Conservation (phyloP, 2,888 invertebrate genomes). For the Anoplius nigerrimus region DNA sequence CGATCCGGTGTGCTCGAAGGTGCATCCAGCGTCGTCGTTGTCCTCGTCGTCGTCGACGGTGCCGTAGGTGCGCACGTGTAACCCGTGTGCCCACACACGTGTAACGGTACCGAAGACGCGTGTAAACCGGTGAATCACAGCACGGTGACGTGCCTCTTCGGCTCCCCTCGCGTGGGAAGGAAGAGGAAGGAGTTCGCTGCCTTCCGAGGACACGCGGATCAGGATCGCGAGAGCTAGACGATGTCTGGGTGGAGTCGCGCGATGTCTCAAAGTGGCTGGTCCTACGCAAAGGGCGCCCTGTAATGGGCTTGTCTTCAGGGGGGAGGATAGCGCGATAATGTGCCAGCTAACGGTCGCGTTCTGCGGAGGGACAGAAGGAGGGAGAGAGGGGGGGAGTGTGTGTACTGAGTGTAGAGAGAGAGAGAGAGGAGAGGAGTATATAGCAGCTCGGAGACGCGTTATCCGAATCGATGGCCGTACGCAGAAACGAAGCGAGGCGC, state of each 20-base stretch:
- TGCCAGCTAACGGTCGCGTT: no score
- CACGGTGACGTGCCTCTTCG: constrained; percentile 37
- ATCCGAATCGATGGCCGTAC: constrained; percentile 20
- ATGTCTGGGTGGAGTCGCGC: constrained; percentile 30
- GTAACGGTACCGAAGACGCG: constrained; percentile 62
- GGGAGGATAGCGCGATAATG: no score
- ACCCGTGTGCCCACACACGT: constrained; percentile 50
- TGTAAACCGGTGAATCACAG: constrained; percentile 66
- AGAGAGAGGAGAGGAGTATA: no score
- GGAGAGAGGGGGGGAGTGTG: no score
- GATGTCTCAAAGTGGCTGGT: constrained; percentile 29
- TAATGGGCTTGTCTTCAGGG: constrained; percentile 7
- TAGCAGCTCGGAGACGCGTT: constrained; percentile 8
- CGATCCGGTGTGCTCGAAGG: no score
- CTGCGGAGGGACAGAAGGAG: no score
- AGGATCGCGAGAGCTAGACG: constrained; percentile 4
- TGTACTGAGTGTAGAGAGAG: no score
- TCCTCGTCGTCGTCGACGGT: not conserved
- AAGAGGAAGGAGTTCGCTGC: constrained; percentile 25
- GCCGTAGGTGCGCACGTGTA: constrained; percentile 43
- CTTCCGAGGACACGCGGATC: constrained; percentile 43
- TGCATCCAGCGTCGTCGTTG: not conserved
- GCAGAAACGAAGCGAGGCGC: constrained; percentile 13
- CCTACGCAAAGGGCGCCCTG: constrained; percentile 38
- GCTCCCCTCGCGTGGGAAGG: constrained; percentile 47